Evolutionary conservation across 2,888 invertebrate species (phyloP).

Genomic region (Molorchus minor): DNA sequence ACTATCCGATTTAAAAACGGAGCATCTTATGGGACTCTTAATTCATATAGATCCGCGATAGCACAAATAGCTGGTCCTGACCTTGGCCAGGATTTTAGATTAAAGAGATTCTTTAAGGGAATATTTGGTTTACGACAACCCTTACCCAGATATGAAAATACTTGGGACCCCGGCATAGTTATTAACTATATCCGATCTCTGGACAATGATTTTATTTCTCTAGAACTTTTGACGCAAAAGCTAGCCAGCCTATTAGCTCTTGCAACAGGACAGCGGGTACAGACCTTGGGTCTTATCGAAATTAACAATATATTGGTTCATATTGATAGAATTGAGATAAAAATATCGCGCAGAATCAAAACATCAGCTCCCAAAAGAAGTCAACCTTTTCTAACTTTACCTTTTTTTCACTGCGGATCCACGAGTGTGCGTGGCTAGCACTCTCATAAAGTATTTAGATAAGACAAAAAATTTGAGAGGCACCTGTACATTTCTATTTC

Average conservation of each 20-base stretch:
- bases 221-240: slow-evolving; percentile 18
- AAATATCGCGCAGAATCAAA: slow-evolving; percentile 14
- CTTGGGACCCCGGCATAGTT: slow-evolving; percentile 27
- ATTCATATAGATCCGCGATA: slow-evolving; percentile 26
- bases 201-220: slow-evolving; percentile 9
- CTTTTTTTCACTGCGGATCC: background rate
- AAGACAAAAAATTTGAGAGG: background rate
- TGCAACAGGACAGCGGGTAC: slow-evolving; percentile 25
- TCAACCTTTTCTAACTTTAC: background rate
- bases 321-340: background rate
- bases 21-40: background rate
- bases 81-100: slow-evolving; percentile 24
- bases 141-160: slow-evolving; percentile 16
- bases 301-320: slow-evolving; percentile 10
- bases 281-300: slow-evolving; percentile 20
- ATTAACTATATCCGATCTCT: slow-evolving; percentile 11
- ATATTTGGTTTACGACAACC: slow-evolving; percentile 16
- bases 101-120: slow-evolving; percentile 32
- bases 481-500: background rate
- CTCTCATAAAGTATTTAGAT: background rate
- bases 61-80: slow-evolving; percentile 23
- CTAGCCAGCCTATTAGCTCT: slow-evolving; percentile 20
- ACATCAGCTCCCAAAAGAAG: slow-evolving; percentile 9
- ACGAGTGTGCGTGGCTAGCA: slow-evolving; percentile 1
- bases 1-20: background rate